Conservation (phyloP, 2,113 vertebrate species). For the Epinephelus moara region DNA sequence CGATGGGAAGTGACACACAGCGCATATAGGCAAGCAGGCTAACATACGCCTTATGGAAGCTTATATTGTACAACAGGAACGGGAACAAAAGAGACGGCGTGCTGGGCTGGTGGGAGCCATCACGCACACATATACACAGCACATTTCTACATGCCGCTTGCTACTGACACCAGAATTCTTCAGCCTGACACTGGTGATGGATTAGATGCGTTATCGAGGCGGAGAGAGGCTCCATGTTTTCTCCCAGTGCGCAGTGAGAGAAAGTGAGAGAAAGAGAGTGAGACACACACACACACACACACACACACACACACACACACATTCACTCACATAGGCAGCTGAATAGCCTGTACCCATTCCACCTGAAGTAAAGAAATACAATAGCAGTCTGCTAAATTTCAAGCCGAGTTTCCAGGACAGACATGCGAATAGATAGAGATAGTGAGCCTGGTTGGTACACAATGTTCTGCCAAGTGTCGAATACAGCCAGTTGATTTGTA, state of each 20-base stretch:
- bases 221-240: slow-evolving; percentile 76
- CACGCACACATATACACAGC: slow-evolving; percentile 43
- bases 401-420: slow-evolving; percentile 51
- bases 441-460: slow-evolving; percentile 37
- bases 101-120: slow-evolving; percentile 64
- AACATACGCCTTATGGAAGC: slow-evolving; percentile 73
- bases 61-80: slow-evolving; percentile 74
- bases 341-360: slow-evolving; percentile 53
- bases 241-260: slow-evolving; percentile 43
- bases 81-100: slow-evolving; percentile 68
- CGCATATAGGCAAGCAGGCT: slow-evolving; percentile 51
- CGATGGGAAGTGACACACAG: slow-evolving; percentile 73
- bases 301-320: not conserved
- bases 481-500: slow-evolving; percentile 32
- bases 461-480: slow-evolving; percentile 39
- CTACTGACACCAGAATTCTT: slow-evolving; percentile 81
- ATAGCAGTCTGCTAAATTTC: slow-evolving; percentile 68
- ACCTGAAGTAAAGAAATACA: slow-evolving; percentile 70
- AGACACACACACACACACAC: slow-evolving; percentile 2
- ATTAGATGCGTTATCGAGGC: slow-evolving; percentile 84
- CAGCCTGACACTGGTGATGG: slow-evolving; percentile 82
- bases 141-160: slow-evolving; percentile 55
- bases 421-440: slow-evolving; percentile 50
- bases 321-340: slow-evolving; percentile 17
- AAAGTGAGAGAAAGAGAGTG: slow-evolving; percentile 41